Evolutionary conservation across 2,113 vertebrate genomes (phyloP).

Genomic region (Theristicus caerulescens): DNA sequence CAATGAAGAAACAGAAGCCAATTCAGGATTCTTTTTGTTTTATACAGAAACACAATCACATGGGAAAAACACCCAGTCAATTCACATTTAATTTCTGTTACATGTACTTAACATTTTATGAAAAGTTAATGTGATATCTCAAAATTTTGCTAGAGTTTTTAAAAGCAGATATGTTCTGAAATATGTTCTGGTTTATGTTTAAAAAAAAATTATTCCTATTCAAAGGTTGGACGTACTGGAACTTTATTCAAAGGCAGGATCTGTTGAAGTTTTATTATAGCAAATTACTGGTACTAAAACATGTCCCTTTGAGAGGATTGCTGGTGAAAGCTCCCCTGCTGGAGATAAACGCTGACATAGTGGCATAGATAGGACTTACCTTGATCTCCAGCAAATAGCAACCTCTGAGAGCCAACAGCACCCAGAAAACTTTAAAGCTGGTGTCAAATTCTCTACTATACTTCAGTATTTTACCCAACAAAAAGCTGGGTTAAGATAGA

Average conservation of each 20-base stretch:
- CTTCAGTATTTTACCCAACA: neutral
- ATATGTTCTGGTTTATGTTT: neutral
- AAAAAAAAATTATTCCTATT: neutral
- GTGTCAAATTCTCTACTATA: neutral
- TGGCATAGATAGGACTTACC: neutral
- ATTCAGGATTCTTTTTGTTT: constrained; percentile 3
- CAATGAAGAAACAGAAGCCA: constrained; percentile 21
- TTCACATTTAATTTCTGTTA: neutral
- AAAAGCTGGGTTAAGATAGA: neutral
- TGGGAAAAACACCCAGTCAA: neutral
- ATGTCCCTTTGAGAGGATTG: neutral
- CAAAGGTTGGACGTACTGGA: neutral
- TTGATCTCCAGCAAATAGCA: neutral
- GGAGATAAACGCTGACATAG: neutral
- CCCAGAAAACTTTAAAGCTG: neutral
- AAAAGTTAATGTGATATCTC: neutral
- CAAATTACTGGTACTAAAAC: neutral
- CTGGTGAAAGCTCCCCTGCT: neutral
- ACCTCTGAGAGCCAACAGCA: neutral
- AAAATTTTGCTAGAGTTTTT: neutral
- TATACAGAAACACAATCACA: neutral
- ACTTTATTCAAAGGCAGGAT: neutral
- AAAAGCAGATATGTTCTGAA: neutral
- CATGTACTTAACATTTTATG: neutral
- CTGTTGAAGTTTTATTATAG: neutral